A percentile compares a stretch with the other conserved stretches of the same genome.
Conservation (phyloP, 2,888 invertebrate genomes). For the Apamea monoglypha region DNA sequence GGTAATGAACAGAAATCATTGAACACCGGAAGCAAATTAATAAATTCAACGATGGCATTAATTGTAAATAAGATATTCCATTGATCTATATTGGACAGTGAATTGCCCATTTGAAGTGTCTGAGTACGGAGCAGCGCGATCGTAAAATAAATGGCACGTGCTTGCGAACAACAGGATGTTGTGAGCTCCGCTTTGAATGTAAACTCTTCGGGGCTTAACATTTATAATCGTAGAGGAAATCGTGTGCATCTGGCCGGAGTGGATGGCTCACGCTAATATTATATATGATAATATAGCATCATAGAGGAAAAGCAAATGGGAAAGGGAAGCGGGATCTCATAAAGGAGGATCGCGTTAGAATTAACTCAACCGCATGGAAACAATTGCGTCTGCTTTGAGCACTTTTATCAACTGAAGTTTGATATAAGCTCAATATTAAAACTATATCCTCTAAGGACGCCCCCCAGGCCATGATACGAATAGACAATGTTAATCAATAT, state of each 20-base stretch:
- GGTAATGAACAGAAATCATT: background rate
- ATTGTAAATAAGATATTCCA: constrained; percentile 54
- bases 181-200: constrained; percentile 77
- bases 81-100: constrained; percentile 65
- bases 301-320: constrained; percentile 81
- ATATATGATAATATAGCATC: constrained; percentile 64
- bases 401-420: constrained; percentile 35
- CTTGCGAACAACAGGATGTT: constrained; percentile 82
- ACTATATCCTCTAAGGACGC: constrained; percentile 8
- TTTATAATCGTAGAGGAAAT: constrained; percentile 80
- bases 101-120: constrained; percentile 63
- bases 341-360: constrained; percentile 72
- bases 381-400: constrained; percentile 65
- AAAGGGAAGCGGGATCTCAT: constrained; percentile 78
- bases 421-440: constrained; percentile 12
- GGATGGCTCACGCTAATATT: constrained; percentile 73
- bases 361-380: constrained; percentile 68
- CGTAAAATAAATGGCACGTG: constrained; percentile 82
- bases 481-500: constrained; percentile 50
- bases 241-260: constrained; percentile 80
- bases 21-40: constrained; percentile 36
- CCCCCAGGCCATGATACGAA: constrained; percentile 17
- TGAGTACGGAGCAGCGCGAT: constrained; percentile 68
- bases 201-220: constrained; percentile 75
- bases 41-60: constrained; percentile 31